Evolutionary conservation across 2,888 invertebrate species (phyloP).

Genomic region (Patella ulyssiponensis): DNA sequence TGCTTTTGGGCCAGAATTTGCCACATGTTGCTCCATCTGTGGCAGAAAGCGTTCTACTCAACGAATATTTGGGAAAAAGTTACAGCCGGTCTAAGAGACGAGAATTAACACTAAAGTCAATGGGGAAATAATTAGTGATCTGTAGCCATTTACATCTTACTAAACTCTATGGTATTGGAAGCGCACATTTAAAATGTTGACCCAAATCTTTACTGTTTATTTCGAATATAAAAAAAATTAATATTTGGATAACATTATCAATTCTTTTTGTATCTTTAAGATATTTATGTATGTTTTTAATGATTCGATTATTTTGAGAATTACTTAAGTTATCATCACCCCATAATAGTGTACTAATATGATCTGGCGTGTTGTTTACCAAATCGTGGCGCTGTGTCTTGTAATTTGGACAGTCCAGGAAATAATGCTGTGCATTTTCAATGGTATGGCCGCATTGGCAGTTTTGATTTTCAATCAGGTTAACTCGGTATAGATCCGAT

Average conservation of each 20-base stretch:
- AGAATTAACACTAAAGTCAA: no score
- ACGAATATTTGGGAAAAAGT: no score
- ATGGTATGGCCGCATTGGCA: not conserved
- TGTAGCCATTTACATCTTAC: no score
- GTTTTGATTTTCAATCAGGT: not conserved
- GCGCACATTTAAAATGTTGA: no score
- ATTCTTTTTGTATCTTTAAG: not conserved
- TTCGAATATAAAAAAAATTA: no score
- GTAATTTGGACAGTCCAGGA: not conserved
- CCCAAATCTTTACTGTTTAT: no score
- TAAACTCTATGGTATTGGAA: no score
- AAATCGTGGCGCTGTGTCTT: not conserved
- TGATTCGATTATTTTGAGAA: not conserved
- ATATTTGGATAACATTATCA: not conserved
- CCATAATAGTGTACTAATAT: not conserved
- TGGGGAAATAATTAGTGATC: no score
- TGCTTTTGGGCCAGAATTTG: no score
- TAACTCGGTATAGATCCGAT: constrained; percentile 12
- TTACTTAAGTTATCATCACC: not conserved
- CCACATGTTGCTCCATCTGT: no score
- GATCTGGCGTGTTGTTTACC: not conserved
- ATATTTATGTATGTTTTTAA: not conserved
- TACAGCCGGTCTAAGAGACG: no score
- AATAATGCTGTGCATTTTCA: not conserved
- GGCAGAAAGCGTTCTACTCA: no score